phyloP scores from a whole-genome alignment of 1,140 invertebrate species.

The Rhopalosiphum padi region DNA sequence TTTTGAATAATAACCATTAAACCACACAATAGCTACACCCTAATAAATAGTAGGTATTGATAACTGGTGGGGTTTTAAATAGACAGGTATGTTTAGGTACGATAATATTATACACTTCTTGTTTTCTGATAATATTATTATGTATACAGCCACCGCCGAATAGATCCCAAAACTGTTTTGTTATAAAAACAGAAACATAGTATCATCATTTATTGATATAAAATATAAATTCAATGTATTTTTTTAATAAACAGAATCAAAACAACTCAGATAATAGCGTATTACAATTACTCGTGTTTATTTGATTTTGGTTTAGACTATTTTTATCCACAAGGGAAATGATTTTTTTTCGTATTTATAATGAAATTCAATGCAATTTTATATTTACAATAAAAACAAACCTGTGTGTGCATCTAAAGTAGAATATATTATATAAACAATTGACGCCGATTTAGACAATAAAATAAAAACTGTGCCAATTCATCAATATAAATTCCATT shows the following conservation, averaged over 20 bases:
- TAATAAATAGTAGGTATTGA: constrained; percentile 13
- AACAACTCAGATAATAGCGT: background rate
- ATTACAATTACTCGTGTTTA: background rate
- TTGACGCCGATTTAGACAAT: background rate
- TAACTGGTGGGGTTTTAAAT: constrained; percentile 5
- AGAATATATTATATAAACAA: background rate
- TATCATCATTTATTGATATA: background rate
- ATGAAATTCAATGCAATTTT: background rate
- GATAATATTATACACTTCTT: background rate
- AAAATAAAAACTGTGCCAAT: background rate
- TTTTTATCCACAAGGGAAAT: background rate
- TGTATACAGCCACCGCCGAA: background rate
- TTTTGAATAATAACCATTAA: constrained; percentile 14
- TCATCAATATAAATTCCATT: background rate
- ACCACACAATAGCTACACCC: background rate
- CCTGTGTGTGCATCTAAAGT: background rate
- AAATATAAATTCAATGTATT: background rate
- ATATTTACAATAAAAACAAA: background rate
- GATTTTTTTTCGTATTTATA: background rate
- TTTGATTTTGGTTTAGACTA: background rate
- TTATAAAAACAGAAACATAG: background rate
- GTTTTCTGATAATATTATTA: background rate
- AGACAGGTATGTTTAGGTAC: background rate
- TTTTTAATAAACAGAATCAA: background rate
- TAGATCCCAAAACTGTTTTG: background rate